phyloP scores from a whole-genome alignment of 2,888 invertebrate genomes.

The Agrilus biguttatus region DNA sequence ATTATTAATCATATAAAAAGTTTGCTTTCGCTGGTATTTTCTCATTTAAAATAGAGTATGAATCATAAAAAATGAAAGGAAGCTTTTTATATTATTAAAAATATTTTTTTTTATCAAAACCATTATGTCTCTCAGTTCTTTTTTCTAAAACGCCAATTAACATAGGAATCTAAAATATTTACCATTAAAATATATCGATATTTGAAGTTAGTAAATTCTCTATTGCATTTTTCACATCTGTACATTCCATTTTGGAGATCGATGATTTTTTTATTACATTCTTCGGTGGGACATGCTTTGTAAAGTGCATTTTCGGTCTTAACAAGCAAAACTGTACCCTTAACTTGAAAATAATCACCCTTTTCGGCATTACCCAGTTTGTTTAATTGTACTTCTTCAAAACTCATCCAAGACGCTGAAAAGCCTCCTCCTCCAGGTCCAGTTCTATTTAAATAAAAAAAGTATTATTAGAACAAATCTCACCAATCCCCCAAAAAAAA shows the following conservation, averaged over 20 bases:
- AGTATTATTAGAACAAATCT: slow-evolving; percentile 1
- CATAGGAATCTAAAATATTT: slow-evolving; percentile 26
- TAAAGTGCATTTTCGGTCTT: slow-evolving; percentile 77
- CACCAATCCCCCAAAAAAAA: not conserved
- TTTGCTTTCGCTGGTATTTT: too few relatives aligned
- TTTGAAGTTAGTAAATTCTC: slow-evolving; percentile 71
- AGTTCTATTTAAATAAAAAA: slow-evolving; percentile 1
- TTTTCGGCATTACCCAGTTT: slow-evolving; percentile 61
- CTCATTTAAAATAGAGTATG: too few relatives aligned
- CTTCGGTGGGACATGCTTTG: slow-evolving; percentile 75
- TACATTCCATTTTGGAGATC: slow-evolving; percentile 79
- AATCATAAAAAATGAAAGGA: too few relatives aligned
- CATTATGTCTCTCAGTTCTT: slow-evolving; percentile 13
- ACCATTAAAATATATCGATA: slow-evolving; percentile 72
- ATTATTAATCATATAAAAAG: too few relatives aligned
- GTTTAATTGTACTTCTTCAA: slow-evolving; percentile 57
- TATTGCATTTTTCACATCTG: slow-evolving; percentile 89
- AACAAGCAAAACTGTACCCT: slow-evolving; percentile 65
- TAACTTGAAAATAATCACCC: slow-evolving; percentile 66
- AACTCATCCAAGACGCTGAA: slow-evolving; percentile 53
- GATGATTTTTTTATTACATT: slow-evolving; percentile 90
- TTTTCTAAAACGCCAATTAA: slow-evolving; percentile 6
- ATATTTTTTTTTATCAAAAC: too few relatives aligned
- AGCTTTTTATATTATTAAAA: too few relatives aligned
- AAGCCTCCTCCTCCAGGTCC: slow-evolving; percentile 12